Percentiles rank a stretch among this genome's conserved stretches.
phyloP scores from a whole-genome alignment of 2,888 invertebrate species.

The Melanargia galathea region DNA sequence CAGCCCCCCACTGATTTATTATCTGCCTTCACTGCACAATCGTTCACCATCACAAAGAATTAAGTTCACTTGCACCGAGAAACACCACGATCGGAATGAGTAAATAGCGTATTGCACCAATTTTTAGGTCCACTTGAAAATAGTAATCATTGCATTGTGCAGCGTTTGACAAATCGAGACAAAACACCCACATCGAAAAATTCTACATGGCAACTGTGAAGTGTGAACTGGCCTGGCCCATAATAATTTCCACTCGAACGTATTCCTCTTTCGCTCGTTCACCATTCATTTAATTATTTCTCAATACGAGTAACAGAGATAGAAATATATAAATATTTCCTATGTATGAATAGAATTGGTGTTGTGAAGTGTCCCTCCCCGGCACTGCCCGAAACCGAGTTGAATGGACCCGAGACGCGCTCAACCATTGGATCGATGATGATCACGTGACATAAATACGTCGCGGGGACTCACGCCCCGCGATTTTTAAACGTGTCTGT shows the following conservation, averaged over 20 bases:
- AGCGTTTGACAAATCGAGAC: slow-evolving; percentile 79
- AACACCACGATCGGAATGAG: slow-evolving; percentile 57
- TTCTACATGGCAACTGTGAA: slow-evolving; percentile 79
- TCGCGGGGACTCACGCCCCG: slow-evolving; percentile 56
- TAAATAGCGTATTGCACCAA: slow-evolving; percentile 65
- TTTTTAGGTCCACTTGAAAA: slow-evolving; percentile 76
- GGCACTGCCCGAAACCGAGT: slow-evolving; percentile 69
- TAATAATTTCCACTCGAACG: slow-evolving; percentile 79
- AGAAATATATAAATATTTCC: slow-evolving; percentile 74
- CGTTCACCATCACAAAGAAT: slow-evolving; percentile 67
- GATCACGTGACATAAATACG: slow-evolving; percentile 77
- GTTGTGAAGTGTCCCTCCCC: slow-evolving; percentile 77
- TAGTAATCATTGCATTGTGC: slow-evolving; percentile 78
- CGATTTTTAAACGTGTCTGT: slow-evolving; percentile 45
- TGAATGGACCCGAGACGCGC: slow-evolving; percentile 82
- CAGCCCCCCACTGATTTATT: slow-evolving; percentile 79
- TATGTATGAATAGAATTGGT: slow-evolving; percentile 80
- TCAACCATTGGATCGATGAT: slow-evolving; percentile 82
- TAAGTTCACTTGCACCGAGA: slow-evolving; percentile 56
- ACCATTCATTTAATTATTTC: slow-evolving; percentile 80
- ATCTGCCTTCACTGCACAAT: slow-evolving; percentile 66
- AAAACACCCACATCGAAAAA: slow-evolving; percentile 81
- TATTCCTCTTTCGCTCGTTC: slow-evolving; percentile 77
- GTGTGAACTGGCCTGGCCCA: slow-evolving; percentile 76
- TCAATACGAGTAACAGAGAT: slow-evolving; percentile 72